phyloP scores from a whole-genome alignment of 2,797 vertebrate species.

The Sebastes nivosus region DNA sequence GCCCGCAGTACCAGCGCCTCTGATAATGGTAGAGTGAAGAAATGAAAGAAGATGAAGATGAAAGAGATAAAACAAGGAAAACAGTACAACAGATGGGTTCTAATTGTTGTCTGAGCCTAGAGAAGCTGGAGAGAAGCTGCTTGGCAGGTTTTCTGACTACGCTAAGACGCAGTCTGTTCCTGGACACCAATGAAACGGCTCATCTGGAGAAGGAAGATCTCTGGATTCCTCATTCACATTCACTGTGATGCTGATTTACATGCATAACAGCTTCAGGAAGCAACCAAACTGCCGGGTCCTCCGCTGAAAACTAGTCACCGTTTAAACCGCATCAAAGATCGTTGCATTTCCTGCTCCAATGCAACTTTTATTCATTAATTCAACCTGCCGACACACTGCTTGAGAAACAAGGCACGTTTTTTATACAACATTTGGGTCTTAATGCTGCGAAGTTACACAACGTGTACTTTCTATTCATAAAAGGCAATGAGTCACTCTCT shows the following conservation, averaged over 20 bases:
- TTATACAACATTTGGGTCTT: neutral
- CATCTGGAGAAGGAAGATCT: conserved; percentile 51
- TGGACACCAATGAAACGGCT: conserved; percentile 51
- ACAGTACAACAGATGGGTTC: conserved; percentile 48
- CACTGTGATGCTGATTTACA: conserved; percentile 60
- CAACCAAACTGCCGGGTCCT: neutral
- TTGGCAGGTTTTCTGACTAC: conserved; percentile 61
- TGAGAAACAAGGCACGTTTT: neutral
- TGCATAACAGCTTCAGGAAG: conserved; percentile 13
- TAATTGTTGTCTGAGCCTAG: conserved; percentile 28
- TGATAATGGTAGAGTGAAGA: neutral
- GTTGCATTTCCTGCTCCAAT: neutral
- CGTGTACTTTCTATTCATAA: conserved; percentile 54
- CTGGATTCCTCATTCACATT: conserved; percentile 47
- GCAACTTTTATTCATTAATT: neutral
- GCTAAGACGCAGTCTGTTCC: conserved; percentile 57
- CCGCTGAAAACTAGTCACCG: neutral
- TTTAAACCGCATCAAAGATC: neutral
- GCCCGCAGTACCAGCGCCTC: neutral
- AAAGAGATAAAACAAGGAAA: conserved; percentile 25
- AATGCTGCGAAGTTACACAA: conserved; percentile 6
- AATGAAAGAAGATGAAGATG: conserved; percentile 9
- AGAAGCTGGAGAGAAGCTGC: conserved; percentile 47
- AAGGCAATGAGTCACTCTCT: conserved; percentile 54
- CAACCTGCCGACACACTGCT: neutral